Evolutionary conservation across 2,797 vertebrate species (phyloP), one percentile per base, ranked within the genome.

Genomic region (Eulemur coronatus): DNA sequence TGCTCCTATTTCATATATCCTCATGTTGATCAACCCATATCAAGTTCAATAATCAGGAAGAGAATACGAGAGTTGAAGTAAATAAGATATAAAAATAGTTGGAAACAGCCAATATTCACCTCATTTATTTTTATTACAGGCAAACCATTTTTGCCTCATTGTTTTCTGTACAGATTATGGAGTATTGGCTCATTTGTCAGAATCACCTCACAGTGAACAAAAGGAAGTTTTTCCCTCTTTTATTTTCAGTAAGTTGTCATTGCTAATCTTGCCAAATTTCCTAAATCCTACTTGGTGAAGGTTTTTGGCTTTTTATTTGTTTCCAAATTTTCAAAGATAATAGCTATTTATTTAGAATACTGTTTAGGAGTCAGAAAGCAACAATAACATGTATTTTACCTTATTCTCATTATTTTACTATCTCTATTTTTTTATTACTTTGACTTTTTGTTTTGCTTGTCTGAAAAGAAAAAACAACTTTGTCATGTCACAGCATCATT

Each of bases 51-150:
- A 26, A 84, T 93, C 41, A 84, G 73, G 22, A 76, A 78, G 22
- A 93, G 72, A 90, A 69, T 35, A 17, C 48, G 22, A 87, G 24
- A 75, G 43, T 81, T 94, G 57, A 95, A 91, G 22, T 88, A 69
- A 84, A 65, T 81, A 72, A 79, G 13, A 76, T 65, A 82, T 85
- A 85, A 86, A 76, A 38, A 15, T 41, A 52, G 9, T 79, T 93
- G 15, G 52, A 70, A 91, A 80, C 20, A 85, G 59, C 9, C 15
- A 8, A n/a, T 81, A 85, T 43, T 85, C 81, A 81, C 30, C 11
- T 78, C 46, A 65, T 89, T 94, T 65, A 35, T 92, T 95, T 95
- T 97, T 52, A 86, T 22, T 65, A 50, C 4, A 38, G 61, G 79
- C 5, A 93, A 93, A 88, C 35, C 20, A 72, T 95, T 89, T 89